These are phyloP conservation scores for Ptychobarbus kaznakovi DNA, from an alignment of 2,797 vertebrate genomes.

Conservation along the genomic window DNA sequence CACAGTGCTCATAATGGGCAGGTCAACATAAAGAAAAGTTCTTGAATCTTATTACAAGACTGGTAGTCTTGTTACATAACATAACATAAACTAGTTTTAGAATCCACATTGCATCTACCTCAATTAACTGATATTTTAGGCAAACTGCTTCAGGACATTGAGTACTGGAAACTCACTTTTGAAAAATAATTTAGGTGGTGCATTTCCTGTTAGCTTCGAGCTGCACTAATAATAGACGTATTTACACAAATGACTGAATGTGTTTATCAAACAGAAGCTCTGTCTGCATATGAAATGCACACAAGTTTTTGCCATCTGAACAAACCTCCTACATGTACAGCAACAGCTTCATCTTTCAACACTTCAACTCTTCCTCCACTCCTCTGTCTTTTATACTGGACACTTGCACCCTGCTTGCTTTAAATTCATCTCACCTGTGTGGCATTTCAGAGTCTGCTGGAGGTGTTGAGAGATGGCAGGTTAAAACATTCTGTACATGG, in stretches of 20 bases:
- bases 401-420: slow-evolving; percentile 20
- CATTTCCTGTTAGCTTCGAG: slow-evolving; percentile 54
- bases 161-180: slow-evolving; percentile 39
- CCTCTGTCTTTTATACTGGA: background rate
- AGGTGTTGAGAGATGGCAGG: slow-evolving; percentile 48
- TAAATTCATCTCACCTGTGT: slow-evolving; percentile 60
- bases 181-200: slow-evolving; percentile 44
- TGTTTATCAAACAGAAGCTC: slow-evolving; percentile 48
- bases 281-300: slow-evolving; percentile 31
- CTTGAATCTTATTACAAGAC: background rate
- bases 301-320: background rate
- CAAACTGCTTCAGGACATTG: slow-evolving; percentile 37
- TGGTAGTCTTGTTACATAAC: too few species aligned
- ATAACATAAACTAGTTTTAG: background rate
- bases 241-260: slow-evolving; percentile 54
- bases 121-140: slow-evolving; percentile 20
- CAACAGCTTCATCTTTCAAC: background rate
- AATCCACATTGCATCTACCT: background rate
- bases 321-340: background rate
- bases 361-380: background rate
- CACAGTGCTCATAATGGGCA: background rate
- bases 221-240: slow-evolving; percentile 53
- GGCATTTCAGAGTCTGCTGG: slow-evolving; percentile 57
- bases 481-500: slow-evolving; percentile 53
- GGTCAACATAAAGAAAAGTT: background rate